Evolutionary conservation across 2,888 invertebrate genomes (phyloP).

Genomic region (Trisateles emortualis): DNA sequence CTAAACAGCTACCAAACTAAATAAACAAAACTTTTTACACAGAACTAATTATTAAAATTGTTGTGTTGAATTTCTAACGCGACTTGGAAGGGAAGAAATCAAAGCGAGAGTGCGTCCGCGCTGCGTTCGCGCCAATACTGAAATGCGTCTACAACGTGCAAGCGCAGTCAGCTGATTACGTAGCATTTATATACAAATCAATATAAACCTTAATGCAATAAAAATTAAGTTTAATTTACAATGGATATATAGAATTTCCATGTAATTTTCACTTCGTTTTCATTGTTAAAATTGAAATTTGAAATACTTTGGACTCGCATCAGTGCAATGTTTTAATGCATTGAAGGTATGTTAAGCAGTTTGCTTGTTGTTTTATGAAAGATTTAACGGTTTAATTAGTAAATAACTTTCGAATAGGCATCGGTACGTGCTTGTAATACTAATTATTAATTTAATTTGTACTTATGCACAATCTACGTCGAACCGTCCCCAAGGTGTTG

Average conservation of each 20-base stretch:
- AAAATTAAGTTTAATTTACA: slow-evolving; percentile 12
- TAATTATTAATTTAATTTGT: too few species aligned
- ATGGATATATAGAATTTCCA: slow-evolving; percentile 11
- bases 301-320: background rate
- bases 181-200: slow-evolving; percentile 41
- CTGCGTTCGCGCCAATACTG: slow-evolving; percentile 74
- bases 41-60: background rate
- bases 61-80: slow-evolving; percentile 39
- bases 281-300: slow-evolving; percentile 24
- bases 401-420: too few species aligned
- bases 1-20: background rate
- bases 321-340: slow-evolving; percentile 1
- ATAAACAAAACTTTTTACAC: background rate
- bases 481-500: too few species aligned
- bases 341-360: background rate
- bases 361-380: background rate
- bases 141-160: slow-evolving; percentile 50
- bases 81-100: slow-evolving; percentile 45
- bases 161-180: slow-evolving; percentile 66
- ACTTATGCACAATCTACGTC: too few species aligned
- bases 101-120: slow-evolving; percentile 53
- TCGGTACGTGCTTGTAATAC: too few species aligned
- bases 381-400: too few species aligned
- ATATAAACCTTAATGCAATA: slow-evolving; percentile 32
- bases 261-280: slow-evolving; percentile 43